Evolutionary conservation across 1,140 invertebrate species (phyloP).

Genomic region (Drosophila lini): DNA sequence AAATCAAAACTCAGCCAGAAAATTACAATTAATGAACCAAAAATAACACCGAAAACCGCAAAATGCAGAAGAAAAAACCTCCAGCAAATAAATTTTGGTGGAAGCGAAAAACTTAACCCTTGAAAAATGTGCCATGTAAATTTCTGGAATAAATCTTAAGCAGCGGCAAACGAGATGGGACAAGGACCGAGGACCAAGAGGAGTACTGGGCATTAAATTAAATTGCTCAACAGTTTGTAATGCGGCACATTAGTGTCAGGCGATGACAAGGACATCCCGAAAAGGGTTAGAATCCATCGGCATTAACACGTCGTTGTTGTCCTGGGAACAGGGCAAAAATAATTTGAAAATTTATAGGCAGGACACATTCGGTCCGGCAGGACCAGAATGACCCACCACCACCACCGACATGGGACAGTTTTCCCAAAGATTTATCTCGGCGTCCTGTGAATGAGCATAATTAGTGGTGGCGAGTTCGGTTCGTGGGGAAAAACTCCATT

Average conservation of each 20-base stretch:
- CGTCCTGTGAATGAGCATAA: conserved; percentile 80
- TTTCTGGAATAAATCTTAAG: conserved; percentile 74
- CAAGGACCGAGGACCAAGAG: conserved; percentile 17
- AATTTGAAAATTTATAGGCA: conserved; percentile 75
- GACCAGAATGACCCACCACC: conserved; percentile 36
- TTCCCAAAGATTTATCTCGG: conserved; percentile 71
- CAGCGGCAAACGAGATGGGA: conserved; percentile 36
- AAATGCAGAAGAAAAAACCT: conserved; percentile 4
- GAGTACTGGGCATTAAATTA: conserved; percentile 75
- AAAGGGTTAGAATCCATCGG: conserved; percentile 67
- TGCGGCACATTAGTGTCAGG: conserved; percentile 83
- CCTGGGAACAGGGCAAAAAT: conserved; percentile 63
- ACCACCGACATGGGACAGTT: conserved; percentile 37
- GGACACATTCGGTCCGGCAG: conserved; percentile 68
- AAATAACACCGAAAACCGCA: conserved; percentile 73
- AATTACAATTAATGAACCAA: conserved; percentile 81
- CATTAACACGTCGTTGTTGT: conserved; percentile 78
- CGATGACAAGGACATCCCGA: conserved; percentile 60
- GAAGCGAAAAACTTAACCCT: conserved; percentile 45
- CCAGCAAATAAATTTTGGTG: conserved; percentile 64
- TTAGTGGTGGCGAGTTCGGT: conserved; percentile 75
- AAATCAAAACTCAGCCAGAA: conserved; percentile 70
- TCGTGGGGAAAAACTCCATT: conserved; percentile 69
- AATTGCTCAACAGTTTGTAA: conserved; percentile 84
- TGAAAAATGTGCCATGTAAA: conserved; percentile 38